A percentile compares a stretch with the other conserved stretches of the same genome.
Conservation (phyloP, 2,888 invertebrate genomes). For the Drosophila tripunctata region DNA sequence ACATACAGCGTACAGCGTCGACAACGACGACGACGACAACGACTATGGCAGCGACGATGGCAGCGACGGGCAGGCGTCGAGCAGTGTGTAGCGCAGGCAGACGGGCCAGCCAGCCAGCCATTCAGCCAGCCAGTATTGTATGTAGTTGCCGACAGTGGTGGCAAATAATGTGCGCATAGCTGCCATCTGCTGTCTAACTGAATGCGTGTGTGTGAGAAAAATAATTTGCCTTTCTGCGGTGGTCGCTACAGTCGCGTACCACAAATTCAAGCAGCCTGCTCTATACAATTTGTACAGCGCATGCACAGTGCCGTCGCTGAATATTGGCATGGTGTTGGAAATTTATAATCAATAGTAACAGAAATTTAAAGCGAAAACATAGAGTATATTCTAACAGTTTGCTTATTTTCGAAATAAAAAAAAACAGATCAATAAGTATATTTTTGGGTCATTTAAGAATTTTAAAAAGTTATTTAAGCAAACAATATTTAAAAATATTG, state of each 20-base stretch:
- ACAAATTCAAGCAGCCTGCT: constrained; percentile 15
- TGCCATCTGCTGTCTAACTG: constrained; percentile 23
- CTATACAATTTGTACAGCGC: constrained; percentile 51
- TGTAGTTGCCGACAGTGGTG: constrained; percentile 66
- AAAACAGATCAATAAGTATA: too few relatives aligned
- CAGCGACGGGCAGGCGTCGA: constrained; percentile 36
- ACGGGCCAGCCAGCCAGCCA: too few relatives aligned
- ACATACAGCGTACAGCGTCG: constrained; percentile 53
- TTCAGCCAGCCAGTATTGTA: constrained; percentile 13
- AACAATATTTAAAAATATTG: neutral
- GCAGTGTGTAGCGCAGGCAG: constrained; percentile 39
- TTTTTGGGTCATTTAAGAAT: neutral
- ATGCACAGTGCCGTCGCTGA: constrained; percentile 69
- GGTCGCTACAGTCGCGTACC: constrained; percentile 52
- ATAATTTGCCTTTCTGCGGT: constrained; percentile 60
- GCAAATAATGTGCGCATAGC: constrained; percentile 56
- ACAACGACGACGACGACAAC: constrained; percentile 26
- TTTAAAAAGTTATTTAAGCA: neutral
- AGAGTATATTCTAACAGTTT: too few relatives aligned
- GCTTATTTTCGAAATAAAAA: too few relatives aligned
- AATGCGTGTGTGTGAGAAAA: constrained; percentile 46
- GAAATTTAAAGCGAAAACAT: neutral
- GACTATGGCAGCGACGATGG: constrained; percentile 25
- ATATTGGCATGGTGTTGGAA: constrained; percentile 54
- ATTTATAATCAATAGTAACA: neutral